Conservation (phyloP, 2,888 invertebrate genomes). For the Cenopis cana region DNA sequence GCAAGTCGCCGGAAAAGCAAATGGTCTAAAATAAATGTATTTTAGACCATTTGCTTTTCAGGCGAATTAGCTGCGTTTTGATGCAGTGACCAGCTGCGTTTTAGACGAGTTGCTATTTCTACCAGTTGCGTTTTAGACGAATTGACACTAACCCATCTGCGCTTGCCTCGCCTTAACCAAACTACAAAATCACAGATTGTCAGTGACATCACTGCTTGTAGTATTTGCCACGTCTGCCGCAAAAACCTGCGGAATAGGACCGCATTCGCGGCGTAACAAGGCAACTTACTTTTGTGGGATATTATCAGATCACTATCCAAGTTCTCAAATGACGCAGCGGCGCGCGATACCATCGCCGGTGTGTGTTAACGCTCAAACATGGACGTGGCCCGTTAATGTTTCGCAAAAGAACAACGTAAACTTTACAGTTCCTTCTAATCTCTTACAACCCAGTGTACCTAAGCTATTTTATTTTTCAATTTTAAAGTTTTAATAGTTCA, state of each 20-base stretch:
- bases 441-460: neutral
- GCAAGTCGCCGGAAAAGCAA: too few species aligned
- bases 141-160: too few species aligned
- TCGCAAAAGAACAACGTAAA: slow-evolving; percentile 31
- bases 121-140: too few species aligned
- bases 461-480: slow-evolving; percentile 4
- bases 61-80: too few species aligned
- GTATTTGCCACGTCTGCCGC: neutral
- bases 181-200: neutral
- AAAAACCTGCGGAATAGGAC: neutral
- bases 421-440: slow-evolving; percentile 30
- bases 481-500: neutral
- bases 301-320: slow-evolving; percentile 34
- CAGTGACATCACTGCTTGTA: neutral
- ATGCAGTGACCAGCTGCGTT: too few species aligned
- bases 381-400: slow-evolving; percentile 31
- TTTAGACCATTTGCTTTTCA: too few species aligned
- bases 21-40: too few species aligned
- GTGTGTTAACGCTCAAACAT: slow-evolving; percentile 33
- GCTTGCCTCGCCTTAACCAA: neutral
- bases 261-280: slow-evolving; percentile 11
- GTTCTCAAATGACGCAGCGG: slow-evolving; percentile 27
- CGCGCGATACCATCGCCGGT: slow-evolving; percentile 29
- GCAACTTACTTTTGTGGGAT: slow-evolving; percentile 9
- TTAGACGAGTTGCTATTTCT: too few species aligned